Conservation (phyloP, 2,113 vertebrate species). For the Crocuta crocuta region DNA sequence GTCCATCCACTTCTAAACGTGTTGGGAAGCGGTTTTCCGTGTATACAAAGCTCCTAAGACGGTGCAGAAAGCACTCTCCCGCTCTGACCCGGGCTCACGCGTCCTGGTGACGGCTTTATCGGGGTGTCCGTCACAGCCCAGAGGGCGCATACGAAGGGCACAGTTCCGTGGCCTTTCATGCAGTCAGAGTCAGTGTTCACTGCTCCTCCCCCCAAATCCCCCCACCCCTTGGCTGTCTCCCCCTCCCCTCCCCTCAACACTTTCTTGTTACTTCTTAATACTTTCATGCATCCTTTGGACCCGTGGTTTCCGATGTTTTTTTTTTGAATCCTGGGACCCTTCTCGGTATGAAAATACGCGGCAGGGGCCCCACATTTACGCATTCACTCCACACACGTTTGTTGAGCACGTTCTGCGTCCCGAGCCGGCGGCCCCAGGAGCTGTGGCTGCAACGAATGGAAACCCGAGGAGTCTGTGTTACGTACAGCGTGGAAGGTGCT, state of each 20-base stretch:
- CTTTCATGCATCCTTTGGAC: not conserved
- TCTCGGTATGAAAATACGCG: not conserved
- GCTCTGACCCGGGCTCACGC: rapidly evolving
- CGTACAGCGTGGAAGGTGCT: not conserved
- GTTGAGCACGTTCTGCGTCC: not conserved
- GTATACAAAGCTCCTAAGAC: not conserved
- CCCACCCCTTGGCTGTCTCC: rapidly evolving
- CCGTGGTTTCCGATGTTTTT: not conserved
- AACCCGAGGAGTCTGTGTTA: not conserved
- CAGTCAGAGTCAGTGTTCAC: not conserved
- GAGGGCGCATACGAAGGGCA: not conserved
- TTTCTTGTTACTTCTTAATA: not conserved
- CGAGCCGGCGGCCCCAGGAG: rapidly evolving
- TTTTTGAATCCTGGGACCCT: not conserved
- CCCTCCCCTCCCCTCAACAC: rapidly evolving
- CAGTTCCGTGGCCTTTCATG: not conserved
- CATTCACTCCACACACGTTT: rapidly evolving
- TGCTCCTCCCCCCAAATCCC: not conserved
- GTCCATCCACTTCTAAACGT: rapidly evolving
- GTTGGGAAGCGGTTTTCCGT: not conserved
- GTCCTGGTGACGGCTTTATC: too few species aligned
- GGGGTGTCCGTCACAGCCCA: not conserved
- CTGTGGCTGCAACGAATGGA: not conserved
- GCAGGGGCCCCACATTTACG: not conserved
- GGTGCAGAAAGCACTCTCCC: rapidly evolving